Evolutionary conservation across 2,888 invertebrate genomes (phyloP).

Genomic region (Andrena haemorrhoa): DNA sequence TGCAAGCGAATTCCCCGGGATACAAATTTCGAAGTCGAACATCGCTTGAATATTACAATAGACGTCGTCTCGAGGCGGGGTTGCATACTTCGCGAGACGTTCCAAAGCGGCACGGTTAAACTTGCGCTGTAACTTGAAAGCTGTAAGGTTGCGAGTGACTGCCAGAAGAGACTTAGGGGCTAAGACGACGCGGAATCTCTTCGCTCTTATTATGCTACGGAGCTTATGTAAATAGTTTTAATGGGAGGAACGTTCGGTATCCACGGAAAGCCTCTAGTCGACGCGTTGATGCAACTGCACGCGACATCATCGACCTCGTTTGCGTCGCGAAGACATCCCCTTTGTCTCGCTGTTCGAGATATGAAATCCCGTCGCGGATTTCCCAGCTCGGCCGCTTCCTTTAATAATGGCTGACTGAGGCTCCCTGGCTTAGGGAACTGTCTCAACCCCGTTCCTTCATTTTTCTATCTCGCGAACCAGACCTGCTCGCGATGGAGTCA

Average conservation of each 20-base stretch:
- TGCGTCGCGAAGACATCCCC: slow-evolving; percentile 28
- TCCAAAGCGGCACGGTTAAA: slow-evolving; percentile 23
- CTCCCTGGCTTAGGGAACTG: neutral
- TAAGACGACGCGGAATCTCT: slow-evolving; percentile 35
- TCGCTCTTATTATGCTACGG: slow-evolving; percentile 45
- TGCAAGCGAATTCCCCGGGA: neutral
- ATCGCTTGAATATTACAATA: slow-evolving; percentile 19
- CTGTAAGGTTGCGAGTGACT: slow-evolving; percentile 38
- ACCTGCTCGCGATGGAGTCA: neutral
- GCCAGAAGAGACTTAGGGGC: slow-evolving; percentile 5
- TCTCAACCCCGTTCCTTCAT: neutral
- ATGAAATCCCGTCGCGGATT: slow-evolving; percentile 77
- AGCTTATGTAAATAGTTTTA: slow-evolving; percentile 60
- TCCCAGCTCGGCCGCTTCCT: slow-evolving; percentile 70
- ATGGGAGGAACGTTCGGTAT: slow-evolving; percentile 33
- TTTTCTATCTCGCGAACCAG: neutral
- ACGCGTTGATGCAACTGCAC: slow-evolving; percentile 76
- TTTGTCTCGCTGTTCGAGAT: slow-evolving; percentile 45
- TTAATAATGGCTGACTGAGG: slow-evolving; percentile 72
- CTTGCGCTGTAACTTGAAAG: slow-evolving; percentile 22
- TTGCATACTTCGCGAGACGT: slow-evolving; percentile 10
- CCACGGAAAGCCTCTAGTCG: slow-evolving; percentile 22
- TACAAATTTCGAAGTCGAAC: slow-evolving; percentile 2
- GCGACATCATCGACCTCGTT: slow-evolving; percentile 76
- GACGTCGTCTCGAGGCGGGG: neutral